phyloP scores from a whole-genome alignment of 2,113 vertebrate species.

The Turdus rufiventris region DNA sequence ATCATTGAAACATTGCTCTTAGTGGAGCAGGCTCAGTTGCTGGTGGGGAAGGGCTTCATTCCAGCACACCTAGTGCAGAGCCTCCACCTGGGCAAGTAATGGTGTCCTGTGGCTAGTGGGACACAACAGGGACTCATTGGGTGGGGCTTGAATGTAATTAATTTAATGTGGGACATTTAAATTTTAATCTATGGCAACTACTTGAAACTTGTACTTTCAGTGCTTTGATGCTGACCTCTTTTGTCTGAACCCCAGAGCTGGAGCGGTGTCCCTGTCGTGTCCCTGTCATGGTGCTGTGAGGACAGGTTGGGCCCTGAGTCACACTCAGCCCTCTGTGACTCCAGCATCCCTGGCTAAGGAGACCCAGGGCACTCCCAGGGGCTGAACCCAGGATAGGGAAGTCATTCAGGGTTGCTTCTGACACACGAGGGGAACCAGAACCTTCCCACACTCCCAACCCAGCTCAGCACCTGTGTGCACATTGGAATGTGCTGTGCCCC shows the following conservation, averaged over 20 bases:
- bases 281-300: fast-evolving
- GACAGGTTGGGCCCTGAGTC: not conserved
- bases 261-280: not conserved
- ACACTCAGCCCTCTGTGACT: not conserved
- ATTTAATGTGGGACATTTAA: not conserved
- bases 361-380: not conserved
- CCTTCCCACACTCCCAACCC: too few relatives aligned
- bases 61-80: not conserved
- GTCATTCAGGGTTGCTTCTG: not conserved
- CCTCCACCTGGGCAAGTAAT: not conserved
- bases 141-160: not conserved
- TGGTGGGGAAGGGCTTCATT: not conserved
- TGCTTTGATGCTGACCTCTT: not conserved
- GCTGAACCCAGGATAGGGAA: not conserved
- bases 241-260: not conserved
- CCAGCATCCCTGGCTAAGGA: not conserved
- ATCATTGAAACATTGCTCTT: not conserved
- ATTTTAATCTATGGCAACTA: not conserved
- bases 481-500: fast-evolving
- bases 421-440: fast-evolving
- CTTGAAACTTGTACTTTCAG: not conserved
- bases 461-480: not conserved
- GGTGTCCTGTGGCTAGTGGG: not conserved
- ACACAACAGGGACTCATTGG: not conserved
- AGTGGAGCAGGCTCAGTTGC: not conserved